Conservation (phyloP, 2,888 invertebrate genomes). For the Platerodrilus igneus region DNA sequence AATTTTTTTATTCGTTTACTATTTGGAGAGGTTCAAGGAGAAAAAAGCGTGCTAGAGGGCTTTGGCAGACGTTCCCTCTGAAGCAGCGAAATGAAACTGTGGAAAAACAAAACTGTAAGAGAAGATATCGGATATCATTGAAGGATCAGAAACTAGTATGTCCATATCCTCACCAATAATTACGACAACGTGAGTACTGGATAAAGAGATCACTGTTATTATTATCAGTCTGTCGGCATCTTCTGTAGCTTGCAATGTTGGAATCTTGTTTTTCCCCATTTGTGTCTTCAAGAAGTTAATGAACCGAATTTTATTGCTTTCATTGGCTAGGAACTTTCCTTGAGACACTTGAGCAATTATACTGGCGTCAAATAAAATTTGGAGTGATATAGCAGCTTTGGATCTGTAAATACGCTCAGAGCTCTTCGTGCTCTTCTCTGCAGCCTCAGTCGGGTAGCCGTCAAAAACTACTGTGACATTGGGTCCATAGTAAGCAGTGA, state of each 20-base stretch:
- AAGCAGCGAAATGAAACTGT: too few relatives aligned
- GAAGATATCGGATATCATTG: too few relatives aligned
- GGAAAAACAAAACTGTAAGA: too few relatives aligned
- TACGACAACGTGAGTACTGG: slow-evolving; percentile 12
- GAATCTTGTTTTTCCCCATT: slow-evolving; percentile 16
- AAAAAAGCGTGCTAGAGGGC: too few relatives aligned
- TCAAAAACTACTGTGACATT: slow-evolving; percentile 29
- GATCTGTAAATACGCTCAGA: slow-evolving; percentile 29
- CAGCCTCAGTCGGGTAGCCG: slow-evolving; percentile 24
- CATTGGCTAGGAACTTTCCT: slow-evolving; percentile 30
- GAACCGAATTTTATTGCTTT: slow-evolving; percentile 27
- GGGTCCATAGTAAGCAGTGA: too few relatives aligned
- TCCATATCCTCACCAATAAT: slow-evolving; percentile 27
- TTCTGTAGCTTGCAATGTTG: slow-evolving; percentile 20
- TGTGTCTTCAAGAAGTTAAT: slow-evolving; percentile 23
- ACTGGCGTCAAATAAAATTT: slow-evolving; percentile 24
- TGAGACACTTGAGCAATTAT: slow-evolving; percentile 19
- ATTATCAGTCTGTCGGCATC: slow-evolving; percentile 26
- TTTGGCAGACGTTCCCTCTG: too few relatives aligned
- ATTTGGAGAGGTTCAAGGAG: too few relatives aligned
- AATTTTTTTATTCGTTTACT: too few relatives aligned
- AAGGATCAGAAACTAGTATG: slow-evolving; percentile 30
- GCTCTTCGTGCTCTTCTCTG: slow-evolving; percentile 24
- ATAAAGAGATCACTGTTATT: slow-evolving; percentile 20
- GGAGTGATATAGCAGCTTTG: slow-evolving; percentile 14